phyloP scores from a whole-genome alignment of 2,797 vertebrate genomes.

The Hapalemur alaotrensis region DNA sequence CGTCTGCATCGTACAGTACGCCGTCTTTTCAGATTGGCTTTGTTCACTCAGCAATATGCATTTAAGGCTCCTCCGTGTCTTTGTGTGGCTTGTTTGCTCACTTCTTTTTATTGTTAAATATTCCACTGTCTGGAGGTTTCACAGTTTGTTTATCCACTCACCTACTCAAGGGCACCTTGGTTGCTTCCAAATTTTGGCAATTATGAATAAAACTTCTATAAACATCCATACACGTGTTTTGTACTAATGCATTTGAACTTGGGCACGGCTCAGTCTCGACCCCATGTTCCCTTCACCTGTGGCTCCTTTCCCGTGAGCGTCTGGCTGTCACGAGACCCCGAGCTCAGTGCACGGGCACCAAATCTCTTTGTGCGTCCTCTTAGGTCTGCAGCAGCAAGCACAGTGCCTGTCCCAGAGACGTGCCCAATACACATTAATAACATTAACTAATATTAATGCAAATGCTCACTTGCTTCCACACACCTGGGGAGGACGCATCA shows the following conservation, averaged over 20 bases:
- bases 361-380: not conserved
- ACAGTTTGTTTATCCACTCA: not conserved
- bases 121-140: not conserved
- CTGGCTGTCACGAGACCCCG: not conserved
- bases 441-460: not conserved
- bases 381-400: not conserved
- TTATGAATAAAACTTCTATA: not conserved
- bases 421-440: not conserved
- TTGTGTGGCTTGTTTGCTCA: not conserved
- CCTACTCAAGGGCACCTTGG: not conserved
- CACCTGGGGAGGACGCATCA: not conserved
- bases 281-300: not conserved
- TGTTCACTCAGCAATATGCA: not conserved
- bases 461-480: not conserved
- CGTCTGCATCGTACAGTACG: accelerated
- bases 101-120: not conserved
- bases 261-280: not conserved
- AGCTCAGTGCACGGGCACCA: not conserved
- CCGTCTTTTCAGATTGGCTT: not conserved
- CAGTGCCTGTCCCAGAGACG: accelerated
- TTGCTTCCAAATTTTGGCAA: not conserved
- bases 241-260: not conserved
- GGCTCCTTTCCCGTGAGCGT: not conserved
- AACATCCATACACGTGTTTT: not conserved
- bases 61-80: not conserved